phyloP scores from a whole-genome alignment of 2,888 invertebrate species.

The Gari tellinella region DNA sequence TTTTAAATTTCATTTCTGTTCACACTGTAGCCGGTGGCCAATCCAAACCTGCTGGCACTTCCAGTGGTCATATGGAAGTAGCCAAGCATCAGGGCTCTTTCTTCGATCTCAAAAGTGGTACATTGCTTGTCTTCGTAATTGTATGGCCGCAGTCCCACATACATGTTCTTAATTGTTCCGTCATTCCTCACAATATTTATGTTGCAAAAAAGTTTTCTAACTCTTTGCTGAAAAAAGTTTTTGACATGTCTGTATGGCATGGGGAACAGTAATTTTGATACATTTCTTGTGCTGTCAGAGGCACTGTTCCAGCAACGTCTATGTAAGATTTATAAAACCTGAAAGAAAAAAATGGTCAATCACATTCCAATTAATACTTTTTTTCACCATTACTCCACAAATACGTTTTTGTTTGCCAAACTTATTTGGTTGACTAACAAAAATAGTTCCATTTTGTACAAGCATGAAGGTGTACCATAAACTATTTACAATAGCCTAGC shows the following conservation, averaged over 20 bases:
- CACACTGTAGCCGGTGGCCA: constrained; percentile 5
- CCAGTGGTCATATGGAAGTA: background rate
- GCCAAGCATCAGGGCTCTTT: constrained; percentile 4
- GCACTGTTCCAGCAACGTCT: constrained; percentile 16
- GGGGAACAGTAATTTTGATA: background rate
- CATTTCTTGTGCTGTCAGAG: constrained; percentile 12
- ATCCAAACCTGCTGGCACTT: constrained; percentile 2
- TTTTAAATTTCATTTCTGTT: constrained; percentile 13
- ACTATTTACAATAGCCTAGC: too few species aligned
- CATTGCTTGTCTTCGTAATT: background rate
- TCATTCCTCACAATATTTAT: constrained; percentile 1
- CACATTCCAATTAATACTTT: too few species aligned
- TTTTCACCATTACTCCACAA: too few species aligned
- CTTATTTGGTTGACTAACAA: too few species aligned
- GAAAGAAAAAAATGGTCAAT: too few species aligned
- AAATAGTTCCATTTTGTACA: too few species aligned
- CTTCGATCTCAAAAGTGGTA: background rate
- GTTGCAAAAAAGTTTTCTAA: background rate
- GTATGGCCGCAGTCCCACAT: constrained; percentile 6
- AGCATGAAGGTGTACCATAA: too few species aligned
- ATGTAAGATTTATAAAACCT: constrained; percentile 18
- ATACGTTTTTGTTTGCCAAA: too few species aligned
- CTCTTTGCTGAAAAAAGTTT: background rate
- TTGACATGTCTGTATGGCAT: background rate
- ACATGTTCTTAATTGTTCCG: constrained; percentile 1